A percentile compares a stretch with the other conserved stretches of the same genome.
Evolutionary conservation across 1,140 invertebrate genomes (phyloP).

Genomic region (Drosophila parabipectinata): DNA sequence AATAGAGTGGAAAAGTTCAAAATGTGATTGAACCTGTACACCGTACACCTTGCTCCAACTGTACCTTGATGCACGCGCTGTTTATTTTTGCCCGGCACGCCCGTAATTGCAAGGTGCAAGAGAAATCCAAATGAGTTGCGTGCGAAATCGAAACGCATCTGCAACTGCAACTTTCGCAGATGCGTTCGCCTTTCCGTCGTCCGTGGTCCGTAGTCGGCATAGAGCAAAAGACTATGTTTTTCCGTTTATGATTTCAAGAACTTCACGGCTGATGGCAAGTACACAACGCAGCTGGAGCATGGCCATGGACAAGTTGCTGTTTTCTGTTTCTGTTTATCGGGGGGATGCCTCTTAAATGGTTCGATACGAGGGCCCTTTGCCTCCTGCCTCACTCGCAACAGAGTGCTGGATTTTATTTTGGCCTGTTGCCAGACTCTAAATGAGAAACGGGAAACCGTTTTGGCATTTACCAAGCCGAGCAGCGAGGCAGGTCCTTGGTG

Average conservation of each 20-base stretch:
- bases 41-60: conserved; percentile 39
- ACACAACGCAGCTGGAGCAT: conserved; percentile 46
- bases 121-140: conserved; percentile 59
- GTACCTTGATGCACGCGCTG: conserved; percentile 40
- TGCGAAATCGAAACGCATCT: conserved; percentile 55
- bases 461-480: conserved; percentile 22
- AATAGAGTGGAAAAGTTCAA: conserved; percentile 53
- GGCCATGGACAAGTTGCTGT: conserved; percentile 44
- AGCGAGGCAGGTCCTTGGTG: conserved; percentile 32
- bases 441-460: conserved; percentile 15
- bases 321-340: conserved; percentile 47
- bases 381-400: conserved; percentile 11
- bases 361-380: conserved; percentile 37
- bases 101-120: conserved; percentile 53
- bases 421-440: conserved; percentile 26
- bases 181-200: conserved; percentile 14
- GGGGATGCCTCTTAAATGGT: conserved; percentile 36
- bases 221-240: not conserved
- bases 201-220: not conserved
- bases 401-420: conserved; percentile 30
- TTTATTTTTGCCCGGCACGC: conserved; percentile 47
- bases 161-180: conserved; percentile 22
- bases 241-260: conserved; percentile 64
- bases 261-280: conserved; percentile 42
- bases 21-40: conserved; percentile 72